A percentile compares a stretch with the other conserved stretches of the same genome.
These are phyloP conservation scores for Glossophaga mutica DNA, from an alignment of 2,797 vertebrate genomes.

Conservation along the genomic window DNA sequence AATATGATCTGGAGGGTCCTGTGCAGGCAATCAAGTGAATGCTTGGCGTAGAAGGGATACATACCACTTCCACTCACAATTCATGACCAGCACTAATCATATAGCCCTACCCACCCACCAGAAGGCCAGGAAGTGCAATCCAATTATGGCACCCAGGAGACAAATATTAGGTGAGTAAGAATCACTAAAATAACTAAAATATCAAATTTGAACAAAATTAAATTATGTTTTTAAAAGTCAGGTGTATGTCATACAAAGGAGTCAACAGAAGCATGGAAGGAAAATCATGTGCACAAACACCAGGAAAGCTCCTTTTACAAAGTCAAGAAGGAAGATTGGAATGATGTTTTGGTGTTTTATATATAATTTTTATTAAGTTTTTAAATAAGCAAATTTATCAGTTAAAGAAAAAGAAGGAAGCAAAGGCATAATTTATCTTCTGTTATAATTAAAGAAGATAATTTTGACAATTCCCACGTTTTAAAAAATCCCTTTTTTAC, in stretches of 20 bases:
- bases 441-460: slow-evolving; percentile 27
- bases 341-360: background rate
- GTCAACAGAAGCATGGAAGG: background rate
- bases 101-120: background rate
- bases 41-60: background rate
- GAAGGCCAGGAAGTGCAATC: background rate
- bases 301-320: background rate
- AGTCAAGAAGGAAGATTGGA: background rate
- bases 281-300: background rate
- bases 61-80: background rate
- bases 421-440: background rate
- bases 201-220: background rate
- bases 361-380: slow-evolving; percentile 50
- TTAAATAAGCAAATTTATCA: background rate
- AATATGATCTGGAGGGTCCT: background rate
- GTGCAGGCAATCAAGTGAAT: background rate
- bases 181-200: slow-evolving; percentile 11
- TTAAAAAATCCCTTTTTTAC: background rate
- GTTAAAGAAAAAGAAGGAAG: background rate
- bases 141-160: background rate
- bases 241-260: background rate
- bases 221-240: background rate
- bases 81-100: background rate
- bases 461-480: background rate
- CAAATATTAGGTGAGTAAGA: background rate